A percentile compares a stretch with the other conserved stretches of the same genome.
These are phyloP conservation scores for Geodia barretti DNA, from an alignment of 37 sponge, comb jelly and placozoan species.

Conservation along the genomic window DNA sequence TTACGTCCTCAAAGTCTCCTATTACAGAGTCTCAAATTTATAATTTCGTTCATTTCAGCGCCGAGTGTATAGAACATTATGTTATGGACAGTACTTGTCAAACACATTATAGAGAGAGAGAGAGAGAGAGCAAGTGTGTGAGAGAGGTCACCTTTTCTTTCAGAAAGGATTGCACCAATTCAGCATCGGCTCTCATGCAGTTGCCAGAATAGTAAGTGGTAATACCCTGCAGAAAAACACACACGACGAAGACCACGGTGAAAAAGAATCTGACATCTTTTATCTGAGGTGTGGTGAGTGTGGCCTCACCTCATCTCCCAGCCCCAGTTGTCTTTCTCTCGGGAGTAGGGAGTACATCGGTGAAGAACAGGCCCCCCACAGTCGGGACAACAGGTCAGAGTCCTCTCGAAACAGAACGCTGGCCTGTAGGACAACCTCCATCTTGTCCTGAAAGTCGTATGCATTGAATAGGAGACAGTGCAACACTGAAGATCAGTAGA, in stretches of 20 bases:
- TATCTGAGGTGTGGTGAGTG: too few relatives aligned
- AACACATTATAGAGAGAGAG: too few relatives aligned
- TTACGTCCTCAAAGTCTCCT: too few relatives aligned
- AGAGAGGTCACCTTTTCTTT: constrained; percentile 55
- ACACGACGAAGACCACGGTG: background rate
- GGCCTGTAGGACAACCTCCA: constrained; percentile 41
- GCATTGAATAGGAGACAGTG: background rate
- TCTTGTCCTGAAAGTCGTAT: constrained; percentile 45
- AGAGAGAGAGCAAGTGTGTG: too few relatives aligned
- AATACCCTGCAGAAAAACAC: constrained; percentile 62
- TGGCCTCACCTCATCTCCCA: constrained; percentile 66
- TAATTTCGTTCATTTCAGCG: too few relatives aligned
- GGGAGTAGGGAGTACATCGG: constrained; percentile 64
- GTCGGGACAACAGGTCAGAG: constrained; percentile 26
- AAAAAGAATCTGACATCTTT: too few relatives aligned
- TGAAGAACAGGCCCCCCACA: constrained; percentile 71
- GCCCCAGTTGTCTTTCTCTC: constrained; percentile 69
- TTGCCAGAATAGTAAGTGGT: constrained; percentile 89
- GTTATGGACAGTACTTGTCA: too few relatives aligned
- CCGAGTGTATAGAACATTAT: too few relatives aligned
- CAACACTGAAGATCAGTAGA: background rate
- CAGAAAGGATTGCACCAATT: constrained; percentile 87
- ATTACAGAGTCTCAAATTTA: too few relatives aligned
- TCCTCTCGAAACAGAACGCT: constrained; percentile 39
- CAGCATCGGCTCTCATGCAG: constrained; percentile 66